These are phyloP conservation scores for Crambe crambe DNA, from an alignment of 37 sponge, comb jelly and placozoan genomes.

Conservation along the genomic window DNA sequence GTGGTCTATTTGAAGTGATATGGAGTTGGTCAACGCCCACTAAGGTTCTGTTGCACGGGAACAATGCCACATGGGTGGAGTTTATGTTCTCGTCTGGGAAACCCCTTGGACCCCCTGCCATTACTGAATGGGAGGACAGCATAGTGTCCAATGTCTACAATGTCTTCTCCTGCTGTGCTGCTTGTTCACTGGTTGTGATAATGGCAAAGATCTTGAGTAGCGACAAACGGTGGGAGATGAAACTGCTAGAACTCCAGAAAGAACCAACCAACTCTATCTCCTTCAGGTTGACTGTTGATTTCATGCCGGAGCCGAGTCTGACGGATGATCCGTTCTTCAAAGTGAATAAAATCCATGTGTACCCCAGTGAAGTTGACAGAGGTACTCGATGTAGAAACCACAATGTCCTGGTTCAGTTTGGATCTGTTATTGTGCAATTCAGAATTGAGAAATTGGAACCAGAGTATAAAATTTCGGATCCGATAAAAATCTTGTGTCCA, in stretches of 20 bases:
- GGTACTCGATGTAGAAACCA: neutral
- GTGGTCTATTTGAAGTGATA: neutral
- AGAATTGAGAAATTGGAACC: neutral
- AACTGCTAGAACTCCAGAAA: neutral
- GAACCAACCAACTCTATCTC: neutral
- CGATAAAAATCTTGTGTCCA: neutral
- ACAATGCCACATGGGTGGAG: constrained; percentile 2
- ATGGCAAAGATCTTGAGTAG: neutral
- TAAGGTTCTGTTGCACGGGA: neutral
- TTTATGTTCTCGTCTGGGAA: neutral
- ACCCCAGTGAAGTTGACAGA: neutral
- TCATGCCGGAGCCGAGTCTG: neutral
- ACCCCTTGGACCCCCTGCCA: neutral
- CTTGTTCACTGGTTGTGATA: neutral
- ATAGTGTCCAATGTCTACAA: neutral
- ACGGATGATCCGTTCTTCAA: neutral
- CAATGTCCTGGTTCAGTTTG: constrained; percentile 3
- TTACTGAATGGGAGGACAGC: neutral
- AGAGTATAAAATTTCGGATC: neutral
- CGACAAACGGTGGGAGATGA: neutral
- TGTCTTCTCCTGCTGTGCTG: neutral
- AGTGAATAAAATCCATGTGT: neutral
- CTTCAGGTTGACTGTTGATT: too few relatives aligned
- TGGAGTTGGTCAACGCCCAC: neutral
- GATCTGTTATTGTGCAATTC: neutral